These are phyloP conservation scores for Chloroclysta siterata DNA, from an alignment of 2,888 invertebrate genomes.

Conservation along the genomic window DNA sequence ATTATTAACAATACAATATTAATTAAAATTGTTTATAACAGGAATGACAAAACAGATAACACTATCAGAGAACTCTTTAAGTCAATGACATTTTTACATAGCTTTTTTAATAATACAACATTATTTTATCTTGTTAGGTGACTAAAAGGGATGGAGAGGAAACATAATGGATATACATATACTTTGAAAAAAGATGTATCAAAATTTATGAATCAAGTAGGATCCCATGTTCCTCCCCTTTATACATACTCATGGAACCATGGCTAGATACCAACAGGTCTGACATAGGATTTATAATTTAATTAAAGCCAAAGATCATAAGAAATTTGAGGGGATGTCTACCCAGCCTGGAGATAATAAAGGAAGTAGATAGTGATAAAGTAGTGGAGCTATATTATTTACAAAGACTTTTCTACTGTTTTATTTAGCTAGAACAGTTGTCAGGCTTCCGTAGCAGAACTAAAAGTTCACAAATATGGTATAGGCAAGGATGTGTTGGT, in stretches of 20 bases:
- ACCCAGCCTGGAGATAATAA: too few relatives aligned
- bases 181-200: too few relatives aligned
- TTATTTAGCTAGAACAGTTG: background rate
- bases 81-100: constrained; percentile 40
- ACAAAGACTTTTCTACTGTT: background rate
- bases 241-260: too few relatives aligned
- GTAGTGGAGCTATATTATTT: too few relatives aligned
- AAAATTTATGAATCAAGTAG: too few relatives aligned
- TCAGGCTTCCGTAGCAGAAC: background rate
- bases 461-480: background rate
- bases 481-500: background rate
- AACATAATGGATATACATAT: background rate
- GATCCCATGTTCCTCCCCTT: too few relatives aligned
- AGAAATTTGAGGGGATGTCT: too few relatives aligned
- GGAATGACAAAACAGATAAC: constrained; percentile 50
- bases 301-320: too few relatives aligned
- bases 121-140: background rate
- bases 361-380: too few relatives aligned
- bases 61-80: constrained; percentile 32
- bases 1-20: constrained; percentile 2
- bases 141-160: background rate
- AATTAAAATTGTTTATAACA: background rate
- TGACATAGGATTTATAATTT: too few relatives aligned
- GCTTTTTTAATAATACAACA: background rate
- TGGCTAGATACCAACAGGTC: too few relatives aligned